phyloP scores from a whole-genome alignment of 2,888 invertebrate genomes.

The Eilema depressum region DNA sequence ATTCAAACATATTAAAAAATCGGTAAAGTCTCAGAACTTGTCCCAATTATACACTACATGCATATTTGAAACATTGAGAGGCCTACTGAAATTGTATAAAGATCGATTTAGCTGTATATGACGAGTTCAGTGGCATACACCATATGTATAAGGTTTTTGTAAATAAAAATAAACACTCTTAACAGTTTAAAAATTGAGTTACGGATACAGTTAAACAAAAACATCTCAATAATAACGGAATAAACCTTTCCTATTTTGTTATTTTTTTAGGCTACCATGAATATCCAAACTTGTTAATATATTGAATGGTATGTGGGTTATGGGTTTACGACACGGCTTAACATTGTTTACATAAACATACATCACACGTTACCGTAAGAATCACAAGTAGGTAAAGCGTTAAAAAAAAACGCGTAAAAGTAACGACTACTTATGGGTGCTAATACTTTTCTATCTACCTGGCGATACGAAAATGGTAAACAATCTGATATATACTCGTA shows the following conservation, averaged over 20 bases:
- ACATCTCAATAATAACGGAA: neutral
- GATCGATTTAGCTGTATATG: too few relatives aligned
- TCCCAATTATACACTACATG: too few relatives aligned
- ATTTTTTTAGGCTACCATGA: slow-evolving; percentile 1
- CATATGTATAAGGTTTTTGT: neutral
- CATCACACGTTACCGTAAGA: slow-evolving; percentile 17
- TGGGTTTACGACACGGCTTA: slow-evolving; percentile 4
- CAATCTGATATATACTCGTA: too few relatives aligned
- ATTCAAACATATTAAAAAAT: too few relatives aligned
- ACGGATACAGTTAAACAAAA: neutral
- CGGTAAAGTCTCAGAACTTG: too few relatives aligned
- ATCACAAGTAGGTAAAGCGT: neutral
- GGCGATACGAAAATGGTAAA: too few relatives aligned
- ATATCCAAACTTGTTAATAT: slow-evolving; percentile 5
- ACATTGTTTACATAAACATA: slow-evolving; percentile 15
- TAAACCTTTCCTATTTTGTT: neutral
- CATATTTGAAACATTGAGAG: too few relatives aligned
- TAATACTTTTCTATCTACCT: neutral
- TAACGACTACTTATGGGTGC: neutral
- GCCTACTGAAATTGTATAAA: too few relatives aligned
- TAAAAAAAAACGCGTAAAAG: neutral
- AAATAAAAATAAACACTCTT: neutral
- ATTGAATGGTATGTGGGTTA: slow-evolving; percentile 11
- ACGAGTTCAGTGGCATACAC: too few relatives aligned
- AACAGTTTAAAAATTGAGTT: neutral